Evolutionary conservation across 2,113 vertebrate species (phyloP).

Genomic region (Cottus gobio): DNA sequence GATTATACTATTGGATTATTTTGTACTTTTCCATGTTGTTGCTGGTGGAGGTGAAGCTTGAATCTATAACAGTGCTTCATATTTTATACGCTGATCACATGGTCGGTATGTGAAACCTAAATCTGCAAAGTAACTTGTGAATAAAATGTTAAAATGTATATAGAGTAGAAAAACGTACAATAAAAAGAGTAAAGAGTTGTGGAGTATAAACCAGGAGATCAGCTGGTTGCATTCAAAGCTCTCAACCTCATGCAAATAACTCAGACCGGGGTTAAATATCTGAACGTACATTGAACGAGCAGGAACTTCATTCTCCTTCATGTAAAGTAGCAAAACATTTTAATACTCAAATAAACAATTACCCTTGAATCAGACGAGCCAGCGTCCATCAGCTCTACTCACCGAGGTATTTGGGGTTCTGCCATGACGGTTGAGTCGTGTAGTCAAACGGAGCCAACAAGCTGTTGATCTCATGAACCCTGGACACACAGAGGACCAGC

Average conservation of each 20-base stretch:
- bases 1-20: conserved; percentile 8
- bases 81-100: not conserved
- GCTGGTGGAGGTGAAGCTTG: not conserved
- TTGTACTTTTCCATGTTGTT: not conserved
- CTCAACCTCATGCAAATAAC: not conserved
- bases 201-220: not conserved
- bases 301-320: not conserved
- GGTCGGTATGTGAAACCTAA: not conserved
- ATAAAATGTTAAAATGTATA: not conserved
- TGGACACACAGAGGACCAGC: conserved; percentile 22
- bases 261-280: not conserved
- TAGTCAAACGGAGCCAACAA: conserved; percentile 85
- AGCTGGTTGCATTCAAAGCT: not conserved
- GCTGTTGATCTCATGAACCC: conserved; percentile 84
- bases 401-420: conserved; percentile 85
- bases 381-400: conserved; percentile 22
- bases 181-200: not conserved
- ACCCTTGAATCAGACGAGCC: not conserved
- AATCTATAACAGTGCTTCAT: not conserved
- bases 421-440: conserved; percentile 84
- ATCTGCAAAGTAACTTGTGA: not conserved
- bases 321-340: not conserved
- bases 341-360: not conserved
- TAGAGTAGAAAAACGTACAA: not conserved
- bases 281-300: not conserved